Evolutionary conservation across 2,113 vertebrate genomes (phyloP).

Genomic region (Romanogobio albipinnatus): DNA sequence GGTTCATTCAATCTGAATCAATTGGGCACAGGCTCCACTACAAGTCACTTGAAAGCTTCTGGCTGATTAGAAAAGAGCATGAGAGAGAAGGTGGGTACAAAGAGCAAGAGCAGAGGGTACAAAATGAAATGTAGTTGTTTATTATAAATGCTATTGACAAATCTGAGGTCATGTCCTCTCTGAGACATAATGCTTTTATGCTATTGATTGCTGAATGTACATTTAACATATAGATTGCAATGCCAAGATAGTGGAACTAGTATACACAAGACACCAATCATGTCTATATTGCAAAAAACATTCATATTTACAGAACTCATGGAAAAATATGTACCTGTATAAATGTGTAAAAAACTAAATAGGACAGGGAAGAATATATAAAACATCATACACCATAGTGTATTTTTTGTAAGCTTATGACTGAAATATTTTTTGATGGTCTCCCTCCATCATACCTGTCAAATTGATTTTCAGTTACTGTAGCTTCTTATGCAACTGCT

Average conservation of each 20-base stretch:
- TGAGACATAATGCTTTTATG: background rate
- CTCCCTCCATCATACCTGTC: background rate
- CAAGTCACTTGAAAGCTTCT: background rate
- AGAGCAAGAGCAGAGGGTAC: background rate
- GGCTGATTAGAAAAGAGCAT: background rate
- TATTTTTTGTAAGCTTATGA: background rate
- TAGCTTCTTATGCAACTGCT: constrained; percentile 17
- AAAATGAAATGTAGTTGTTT: background rate
- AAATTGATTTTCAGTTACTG: background rate
- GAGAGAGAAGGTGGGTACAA: background rate
- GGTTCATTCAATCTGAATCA: background rate
- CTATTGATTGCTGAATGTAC: background rate
- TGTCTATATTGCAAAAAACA: background rate
- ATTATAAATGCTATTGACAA: background rate
- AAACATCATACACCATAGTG: too few relatives aligned
- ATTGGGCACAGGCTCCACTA: background rate
- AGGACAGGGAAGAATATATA: background rate
- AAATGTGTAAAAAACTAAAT: background rate
- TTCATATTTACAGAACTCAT: background rate
- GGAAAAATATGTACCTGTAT: background rate
- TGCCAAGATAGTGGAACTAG: background rate
- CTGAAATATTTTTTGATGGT: background rate
- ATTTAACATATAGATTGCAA: background rate
- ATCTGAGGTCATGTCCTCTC: background rate
- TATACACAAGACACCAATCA: background rate